phyloP scores from a whole-genome alignment of 2,888 invertebrate species.

The Unio pictorum region DNA sequence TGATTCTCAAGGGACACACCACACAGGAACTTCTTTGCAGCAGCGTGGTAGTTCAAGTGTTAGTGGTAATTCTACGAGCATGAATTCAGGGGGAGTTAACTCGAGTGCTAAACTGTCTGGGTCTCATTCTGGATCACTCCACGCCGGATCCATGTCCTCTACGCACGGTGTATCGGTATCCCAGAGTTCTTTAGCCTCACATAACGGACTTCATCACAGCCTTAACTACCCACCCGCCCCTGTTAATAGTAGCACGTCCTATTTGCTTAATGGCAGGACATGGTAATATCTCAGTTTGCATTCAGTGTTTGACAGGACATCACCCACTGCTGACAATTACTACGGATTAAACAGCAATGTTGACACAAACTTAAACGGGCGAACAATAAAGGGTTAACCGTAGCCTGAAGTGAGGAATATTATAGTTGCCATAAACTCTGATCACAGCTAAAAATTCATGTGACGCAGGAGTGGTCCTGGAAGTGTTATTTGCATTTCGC shows the following conservation, averaged over 20 bases:
- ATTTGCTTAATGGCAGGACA: slow-evolving; percentile 58
- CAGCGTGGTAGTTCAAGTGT: slow-evolving; percentile 26
- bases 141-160: slow-evolving; percentile 36
- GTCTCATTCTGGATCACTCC: slow-evolving; percentile 19
- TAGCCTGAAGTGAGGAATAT: too few relatives aligned
- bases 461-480: too few relatives aligned
- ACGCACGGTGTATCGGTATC: slow-evolving; percentile 42
- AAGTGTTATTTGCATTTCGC: too few relatives aligned
- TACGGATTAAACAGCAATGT: too few relatives aligned
- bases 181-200: slow-evolving; percentile 29
- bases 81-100: slow-evolving; percentile 23
- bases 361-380: too few relatives aligned
- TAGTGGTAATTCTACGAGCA: slow-evolving; percentile 18
- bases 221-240: slow-evolving; percentile 52
- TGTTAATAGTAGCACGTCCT: slow-evolving; percentile 60
- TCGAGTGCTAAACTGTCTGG: slow-evolving; percentile 28
- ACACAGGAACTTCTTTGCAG: slow-evolving; percentile 27
- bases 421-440: too few relatives aligned
- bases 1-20: slow-evolving; percentile 14
- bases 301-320: too few relatives aligned
- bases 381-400: too few relatives aligned
- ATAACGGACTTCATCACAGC: slow-evolving; percentile 49
- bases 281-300: slow-evolving; percentile 39
- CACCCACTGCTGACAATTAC: too few relatives aligned
- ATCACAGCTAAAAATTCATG: too few relatives aligned